phyloP scores from a whole-genome alignment of 2,113 vertebrate species.

The Menidia beryllina region DNA sequence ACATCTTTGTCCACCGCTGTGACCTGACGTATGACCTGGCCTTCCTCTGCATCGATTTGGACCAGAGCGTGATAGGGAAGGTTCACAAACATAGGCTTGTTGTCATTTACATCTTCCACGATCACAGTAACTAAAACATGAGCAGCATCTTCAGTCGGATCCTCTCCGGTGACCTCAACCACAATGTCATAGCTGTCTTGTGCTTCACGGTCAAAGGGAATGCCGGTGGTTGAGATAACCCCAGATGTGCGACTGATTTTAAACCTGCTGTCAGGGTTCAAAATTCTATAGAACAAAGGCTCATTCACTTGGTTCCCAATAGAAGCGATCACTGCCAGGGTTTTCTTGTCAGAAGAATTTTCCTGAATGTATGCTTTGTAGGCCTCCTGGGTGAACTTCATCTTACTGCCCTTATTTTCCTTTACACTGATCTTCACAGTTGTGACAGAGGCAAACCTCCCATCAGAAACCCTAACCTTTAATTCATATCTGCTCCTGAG shows the following conservation, averaged over 20 bases:
- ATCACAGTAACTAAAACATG: slow-evolving; percentile 89
- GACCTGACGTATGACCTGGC: slow-evolving; percentile 87
- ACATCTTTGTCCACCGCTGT: slow-evolving; percentile 90
- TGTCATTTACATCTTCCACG: slow-evolving; percentile 93
- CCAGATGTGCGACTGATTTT: slow-evolving; percentile 93
- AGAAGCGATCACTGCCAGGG: slow-evolving; percentile 87
- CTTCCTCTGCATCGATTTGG: slow-evolving; percentile 89
- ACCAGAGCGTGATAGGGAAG: slow-evolving; percentile 93
- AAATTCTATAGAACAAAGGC: slow-evolving; percentile 92
- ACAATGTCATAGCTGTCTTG: slow-evolving; percentile 90
- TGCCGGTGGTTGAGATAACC: slow-evolving; percentile 90
- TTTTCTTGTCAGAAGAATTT: slow-evolving; percentile 89
- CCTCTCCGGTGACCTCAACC: slow-evolving; percentile 89
- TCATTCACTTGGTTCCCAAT: slow-evolving; percentile 93
- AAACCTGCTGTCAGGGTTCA: slow-evolving; percentile 94
- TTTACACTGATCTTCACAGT: slow-evolving; percentile 92
- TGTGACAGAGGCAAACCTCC: slow-evolving; percentile 87
- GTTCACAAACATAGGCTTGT: slow-evolving; percentile 90
- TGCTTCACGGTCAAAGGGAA: slow-evolving; percentile 92
- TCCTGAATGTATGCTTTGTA: slow-evolving; percentile 89
- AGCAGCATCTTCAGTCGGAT: slow-evolving; percentile 82
- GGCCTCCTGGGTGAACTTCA: slow-evolving; percentile 91
- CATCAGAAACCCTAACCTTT: slow-evolving; percentile 91
- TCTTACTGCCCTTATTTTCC: slow-evolving; percentile 89
- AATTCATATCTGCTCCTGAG: slow-evolving; percentile 95